A percentile compares a stretch with the other conserved stretches of the same genome.
phyloP scores from a whole-genome alignment of 2,888 invertebrate species.

The Amorpha juglandis region DNA sequence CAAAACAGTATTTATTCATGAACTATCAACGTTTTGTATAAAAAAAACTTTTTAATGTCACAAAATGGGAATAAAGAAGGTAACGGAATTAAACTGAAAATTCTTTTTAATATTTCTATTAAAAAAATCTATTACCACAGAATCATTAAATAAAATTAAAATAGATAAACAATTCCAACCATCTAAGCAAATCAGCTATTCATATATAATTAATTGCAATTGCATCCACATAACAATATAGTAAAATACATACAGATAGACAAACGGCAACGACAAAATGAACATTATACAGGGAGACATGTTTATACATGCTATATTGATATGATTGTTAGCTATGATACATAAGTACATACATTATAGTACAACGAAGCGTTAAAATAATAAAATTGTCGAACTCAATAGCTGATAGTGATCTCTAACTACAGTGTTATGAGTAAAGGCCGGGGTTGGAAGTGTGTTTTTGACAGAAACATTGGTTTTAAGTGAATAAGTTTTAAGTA shows the following conservation, averaged over 20 bases:
- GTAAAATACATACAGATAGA: conserved; percentile 8
- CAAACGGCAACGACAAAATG: conserved; percentile 9
- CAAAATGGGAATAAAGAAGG: not conserved
- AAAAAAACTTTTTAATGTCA: too few relatives aligned
- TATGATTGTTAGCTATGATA: conserved; percentile 43
- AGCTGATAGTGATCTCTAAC: conserved; percentile 2
- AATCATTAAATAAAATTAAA: not conserved
- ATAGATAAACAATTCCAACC: not conserved
- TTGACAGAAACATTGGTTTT: too few relatives aligned
- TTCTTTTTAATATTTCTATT: too few relatives aligned
- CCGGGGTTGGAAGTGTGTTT: not conserved
- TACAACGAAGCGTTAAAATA: conserved; percentile 42
- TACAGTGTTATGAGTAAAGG: not conserved
- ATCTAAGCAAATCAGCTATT: conserved; percentile 17
- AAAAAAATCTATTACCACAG: not conserved
- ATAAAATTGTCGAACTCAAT: not conserved
- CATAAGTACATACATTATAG: conserved; percentile 44
- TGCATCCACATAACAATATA: conserved; percentile 38
- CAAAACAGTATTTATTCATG: conserved; percentile 13
- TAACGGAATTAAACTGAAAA: too few relatives aligned
- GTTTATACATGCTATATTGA: conserved; percentile 43
- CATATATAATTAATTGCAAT: conserved; percentile 59
- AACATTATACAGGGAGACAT: conserved; percentile 7
- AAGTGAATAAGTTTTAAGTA: too few relatives aligned
- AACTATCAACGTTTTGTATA: not conserved